These are phyloP conservation scores for Brachionus rotundiformis DNA, from an alignment of 1,140 invertebrate genomes.

Conservation along the genomic window DNA sequence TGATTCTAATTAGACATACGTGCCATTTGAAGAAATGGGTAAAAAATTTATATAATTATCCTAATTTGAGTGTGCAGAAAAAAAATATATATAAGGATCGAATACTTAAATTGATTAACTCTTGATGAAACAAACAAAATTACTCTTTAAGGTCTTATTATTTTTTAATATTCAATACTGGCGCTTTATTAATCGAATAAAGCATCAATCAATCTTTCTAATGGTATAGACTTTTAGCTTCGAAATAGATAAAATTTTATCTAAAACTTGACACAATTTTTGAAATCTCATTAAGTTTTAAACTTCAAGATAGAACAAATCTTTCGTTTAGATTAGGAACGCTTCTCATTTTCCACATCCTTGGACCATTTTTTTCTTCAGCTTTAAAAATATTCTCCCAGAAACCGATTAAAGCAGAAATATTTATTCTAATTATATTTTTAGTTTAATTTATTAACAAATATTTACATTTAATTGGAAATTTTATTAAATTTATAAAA, in stretches of 20 bases:
- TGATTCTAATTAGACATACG: not conserved
- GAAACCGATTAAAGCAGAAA: too few species aligned
- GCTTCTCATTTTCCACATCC: not conserved
- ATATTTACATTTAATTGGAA: not conserved
- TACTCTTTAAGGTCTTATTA: not conserved
- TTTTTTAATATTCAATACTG: not conserved
- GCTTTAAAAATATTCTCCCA: too few species aligned
- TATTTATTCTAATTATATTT: too few species aligned
- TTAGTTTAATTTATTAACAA: not conserved
- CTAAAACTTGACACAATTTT: not conserved
- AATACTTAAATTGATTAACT: slow-evolving; percentile 1
- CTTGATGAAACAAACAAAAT: not conserved
- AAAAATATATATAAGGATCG: too few species aligned
- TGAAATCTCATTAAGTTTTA: too few species aligned
- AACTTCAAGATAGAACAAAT: not conserved
- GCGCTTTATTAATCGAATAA: not conserved
- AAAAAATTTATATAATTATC: not conserved
- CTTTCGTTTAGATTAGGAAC: not conserved
- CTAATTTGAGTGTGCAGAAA: not conserved
- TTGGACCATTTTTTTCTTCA: too few species aligned
- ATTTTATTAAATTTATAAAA: slow-evolving; percentile 14
- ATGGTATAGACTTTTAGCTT: not conserved
- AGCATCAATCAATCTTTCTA: not conserved
- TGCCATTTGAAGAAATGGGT: not conserved
- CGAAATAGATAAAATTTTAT: slow-evolving; percentile 11